These are phyloP conservation scores for Tupaia chinensis DNA, from an alignment of 2,113 vertebrate species.

Conservation along the genomic window DNA sequence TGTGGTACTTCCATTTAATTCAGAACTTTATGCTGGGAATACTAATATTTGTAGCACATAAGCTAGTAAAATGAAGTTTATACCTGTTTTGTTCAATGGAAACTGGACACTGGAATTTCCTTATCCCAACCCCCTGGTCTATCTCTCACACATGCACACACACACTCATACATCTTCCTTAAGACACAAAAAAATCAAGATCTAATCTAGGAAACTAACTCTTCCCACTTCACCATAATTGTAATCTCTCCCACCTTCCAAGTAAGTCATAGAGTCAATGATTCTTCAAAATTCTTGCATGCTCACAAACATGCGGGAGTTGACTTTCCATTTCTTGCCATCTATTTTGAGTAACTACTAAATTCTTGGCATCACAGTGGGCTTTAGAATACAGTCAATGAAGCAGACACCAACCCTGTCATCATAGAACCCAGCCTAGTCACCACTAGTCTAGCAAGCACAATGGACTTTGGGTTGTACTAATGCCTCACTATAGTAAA, in stretches of 20 bases:
- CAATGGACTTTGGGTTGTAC: not conserved
- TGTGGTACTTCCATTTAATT: conserved; percentile 22
- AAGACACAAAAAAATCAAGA: not conserved
- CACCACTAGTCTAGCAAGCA: not conserved
- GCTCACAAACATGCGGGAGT: not conserved
- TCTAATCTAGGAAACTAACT: not conserved
- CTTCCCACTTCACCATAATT: not conserved
- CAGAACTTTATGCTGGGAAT: conserved; percentile 34
- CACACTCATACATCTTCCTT: not conserved
- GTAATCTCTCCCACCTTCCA: not conserved
- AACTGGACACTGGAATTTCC: not conserved
- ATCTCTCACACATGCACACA: not conserved
- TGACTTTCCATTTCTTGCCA: not conserved
- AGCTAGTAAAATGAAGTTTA: not conserved
- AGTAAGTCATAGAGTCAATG: not conserved
- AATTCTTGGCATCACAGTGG: not conserved
- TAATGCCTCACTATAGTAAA: not conserved
- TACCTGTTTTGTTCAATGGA: not conserved
- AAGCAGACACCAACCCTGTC: not conserved
- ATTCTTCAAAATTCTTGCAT: not conserved
- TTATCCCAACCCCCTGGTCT: not conserved
- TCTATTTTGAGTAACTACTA: not conserved
- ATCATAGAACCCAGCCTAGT: not conserved
- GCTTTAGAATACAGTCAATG: not conserved
- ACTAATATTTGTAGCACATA: conserved; percentile 15